Percentiles rank a stretch among this genome's conserved stretches.
Evolutionary conservation across 2,888 invertebrate genomes (phyloP).

Genomic region (Lypha dubia): DNA sequence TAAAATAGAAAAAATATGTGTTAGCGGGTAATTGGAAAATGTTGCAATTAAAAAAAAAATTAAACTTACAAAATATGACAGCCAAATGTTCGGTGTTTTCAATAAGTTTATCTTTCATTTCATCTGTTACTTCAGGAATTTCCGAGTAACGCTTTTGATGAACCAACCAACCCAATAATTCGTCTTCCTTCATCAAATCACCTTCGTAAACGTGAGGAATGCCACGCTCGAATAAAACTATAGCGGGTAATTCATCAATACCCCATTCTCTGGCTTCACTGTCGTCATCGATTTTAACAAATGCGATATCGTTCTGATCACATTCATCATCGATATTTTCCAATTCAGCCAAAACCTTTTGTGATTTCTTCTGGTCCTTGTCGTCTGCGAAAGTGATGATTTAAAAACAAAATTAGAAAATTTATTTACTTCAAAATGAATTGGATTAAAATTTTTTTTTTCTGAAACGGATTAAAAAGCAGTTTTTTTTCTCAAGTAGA

Average conservation of each 20-base stretch:
- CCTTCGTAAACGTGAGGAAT: constrained; percentile 91
- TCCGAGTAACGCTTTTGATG: constrained; percentile 95
- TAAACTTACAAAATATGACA: constrained; percentile 94
- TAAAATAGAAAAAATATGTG: constrained; percentile 78
- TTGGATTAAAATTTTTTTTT: not conserved
- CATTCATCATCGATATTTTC: constrained; percentile 97
- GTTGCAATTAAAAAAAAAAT: not conserved
- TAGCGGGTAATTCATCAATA: constrained; percentile 91
- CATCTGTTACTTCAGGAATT: constrained; percentile 95
- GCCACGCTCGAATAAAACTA: constrained; percentile 90
- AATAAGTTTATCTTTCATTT: constrained; percentile 96
- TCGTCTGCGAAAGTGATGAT: constrained; percentile 86
- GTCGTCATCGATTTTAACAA: constrained; percentile 95
- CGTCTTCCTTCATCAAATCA: constrained; percentile 95
- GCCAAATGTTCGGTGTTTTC: constrained; percentile 92
- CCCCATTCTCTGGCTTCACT: constrained; percentile 95
- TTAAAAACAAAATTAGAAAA: not conserved
- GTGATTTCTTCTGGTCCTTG: constrained; percentile 95
- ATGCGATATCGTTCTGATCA: constrained; percentile 95
- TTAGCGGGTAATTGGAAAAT: not conserved
- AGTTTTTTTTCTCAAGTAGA: not conserved
- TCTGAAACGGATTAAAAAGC: not conserved
- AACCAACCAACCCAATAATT: constrained; percentile 93
- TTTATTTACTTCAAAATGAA: not conserved
- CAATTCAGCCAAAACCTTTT: constrained; percentile 91